These are phyloP conservation scores for Notamacropus eugenii DNA, from an alignment of 2,797 vertebrate genomes.

Conservation along the genomic window DNA sequence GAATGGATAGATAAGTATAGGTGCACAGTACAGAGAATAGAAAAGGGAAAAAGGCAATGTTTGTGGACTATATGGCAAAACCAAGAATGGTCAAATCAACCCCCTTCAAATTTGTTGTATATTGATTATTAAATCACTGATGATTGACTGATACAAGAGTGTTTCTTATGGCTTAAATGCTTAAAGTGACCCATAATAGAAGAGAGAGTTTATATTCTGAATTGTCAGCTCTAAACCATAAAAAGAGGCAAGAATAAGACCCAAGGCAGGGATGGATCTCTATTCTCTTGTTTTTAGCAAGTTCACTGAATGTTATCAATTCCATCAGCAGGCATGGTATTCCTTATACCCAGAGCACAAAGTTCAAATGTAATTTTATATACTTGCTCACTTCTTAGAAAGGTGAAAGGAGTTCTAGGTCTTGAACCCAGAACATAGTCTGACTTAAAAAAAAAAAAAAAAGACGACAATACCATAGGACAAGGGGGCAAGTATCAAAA, in stretches of 20 bases:
- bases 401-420: slow-evolving; percentile 34
- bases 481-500: slow-evolving; percentile 48
- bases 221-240: slow-evolving; percentile 53
- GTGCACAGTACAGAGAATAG: background rate
- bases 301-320: slow-evolving; percentile 2
- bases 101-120: slow-evolving; percentile 4
- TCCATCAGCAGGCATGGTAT: slow-evolving; percentile 18
- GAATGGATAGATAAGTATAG: background rate
- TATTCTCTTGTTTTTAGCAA: slow-evolving; percentile 48
- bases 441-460: slow-evolving; percentile 42
- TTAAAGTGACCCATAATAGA: slow-evolving; percentile 23
- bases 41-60: background rate
- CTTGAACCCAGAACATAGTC: background rate
- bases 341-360: background rate
- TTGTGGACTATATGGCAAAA: background rate
- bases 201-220: slow-evolving; percentile 38
- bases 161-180: slow-evolving; percentile 23
- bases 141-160: background rate
- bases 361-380: slow-evolving; percentile 5
- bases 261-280: slow-evolving; percentile 6
- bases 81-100: slow-evolving; percentile 15
- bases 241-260: background rate
- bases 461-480: slow-evolving; percentile 16
- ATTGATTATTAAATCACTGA: slow-evolving; percentile 1
- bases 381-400: background rate